Conservation (phyloP, 2,113 vertebrate genomes). For the Plestiodon gilberti region DNA sequence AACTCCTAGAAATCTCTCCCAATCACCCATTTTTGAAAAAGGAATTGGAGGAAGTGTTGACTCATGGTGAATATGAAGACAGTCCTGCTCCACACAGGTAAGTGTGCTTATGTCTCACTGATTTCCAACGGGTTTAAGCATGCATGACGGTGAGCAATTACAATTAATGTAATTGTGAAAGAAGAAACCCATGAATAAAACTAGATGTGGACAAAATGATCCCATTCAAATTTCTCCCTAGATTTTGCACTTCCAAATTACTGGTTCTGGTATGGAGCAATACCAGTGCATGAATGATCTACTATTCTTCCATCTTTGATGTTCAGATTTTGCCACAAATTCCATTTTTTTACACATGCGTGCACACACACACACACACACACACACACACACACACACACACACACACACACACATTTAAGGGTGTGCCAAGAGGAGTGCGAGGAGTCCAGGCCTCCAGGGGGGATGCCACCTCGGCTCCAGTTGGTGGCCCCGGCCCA, state of each 20-base stretch:
- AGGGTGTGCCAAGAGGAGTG: too few species aligned
- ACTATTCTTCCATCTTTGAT: not conserved
- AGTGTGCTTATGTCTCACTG: not conserved
- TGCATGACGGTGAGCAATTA: not conserved
- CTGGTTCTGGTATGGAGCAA: not conserved
- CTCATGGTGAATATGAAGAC: constrained; percentile 10
- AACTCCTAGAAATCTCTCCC: constrained; percentile 27
- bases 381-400: too few species aligned
- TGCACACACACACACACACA: too few species aligned
- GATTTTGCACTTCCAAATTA: not conserved
- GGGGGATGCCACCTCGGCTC: too few species aligned
- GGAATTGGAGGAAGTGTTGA: constrained; percentile 8
- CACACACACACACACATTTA: too few species aligned
- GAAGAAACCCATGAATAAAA: not conserved
- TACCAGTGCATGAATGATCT: not conserved
- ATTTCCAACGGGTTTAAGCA: not conserved
- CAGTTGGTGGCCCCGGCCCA: too few species aligned
- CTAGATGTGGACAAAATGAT: not conserved
- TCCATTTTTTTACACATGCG: too few species aligned
- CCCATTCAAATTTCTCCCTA: not conserved
- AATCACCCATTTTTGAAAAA: constrained; percentile 28
- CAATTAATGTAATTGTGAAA: not conserved
- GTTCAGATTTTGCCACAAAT: not conserved
- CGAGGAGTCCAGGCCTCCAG: too few species aligned
- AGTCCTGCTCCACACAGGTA: not conserved